phyloP scores from a whole-genome alignment of 2,888 invertebrate species.

The Agrochola macilenta region DNA sequence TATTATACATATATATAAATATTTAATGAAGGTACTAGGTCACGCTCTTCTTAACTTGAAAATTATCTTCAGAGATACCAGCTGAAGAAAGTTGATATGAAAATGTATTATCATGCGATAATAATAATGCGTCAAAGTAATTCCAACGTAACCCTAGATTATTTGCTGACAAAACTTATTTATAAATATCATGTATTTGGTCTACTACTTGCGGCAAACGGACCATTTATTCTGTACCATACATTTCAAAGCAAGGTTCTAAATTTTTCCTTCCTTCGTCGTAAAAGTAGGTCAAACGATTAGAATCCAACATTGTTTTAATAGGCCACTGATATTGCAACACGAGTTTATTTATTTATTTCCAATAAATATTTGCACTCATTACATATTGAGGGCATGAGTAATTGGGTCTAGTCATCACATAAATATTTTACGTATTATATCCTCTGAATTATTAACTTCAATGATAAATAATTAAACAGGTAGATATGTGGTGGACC shows the following conservation, averaged over 20 bases:
- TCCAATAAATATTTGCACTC: slow-evolving; percentile 56
- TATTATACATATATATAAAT: slow-evolving; percentile 29
- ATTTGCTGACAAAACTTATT: slow-evolving; percentile 17
- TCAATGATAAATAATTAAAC: slow-evolving; percentile 19
- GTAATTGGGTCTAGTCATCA: slow-evolving; percentile 42
- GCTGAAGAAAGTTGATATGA: slow-evolving; percentile 40
- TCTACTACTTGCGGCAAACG: slow-evolving; percentile 18
- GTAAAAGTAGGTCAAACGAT: slow-evolving; percentile 63
- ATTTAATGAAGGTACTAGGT: slow-evolving; percentile 55
- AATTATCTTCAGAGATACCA: slow-evolving; percentile 31
- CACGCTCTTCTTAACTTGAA: slow-evolving; percentile 45
- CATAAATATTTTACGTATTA: slow-evolving; percentile 21
- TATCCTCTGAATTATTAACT: slow-evolving; percentile 9
- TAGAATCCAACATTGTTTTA: slow-evolving; percentile 61
- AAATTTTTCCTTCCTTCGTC: slow-evolving; percentile 60
- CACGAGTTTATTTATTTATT: slow-evolving; percentile 49
- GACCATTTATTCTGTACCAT: slow-evolving; percentile 26
- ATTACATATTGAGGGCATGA: slow-evolving; percentile 54
- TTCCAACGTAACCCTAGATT: slow-evolving; percentile 22
- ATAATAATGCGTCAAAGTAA: slow-evolving; percentile 22
- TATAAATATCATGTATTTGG: slow-evolving; percentile 7
- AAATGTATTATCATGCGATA: slow-evolving; percentile 29
- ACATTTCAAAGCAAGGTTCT: slow-evolving; percentile 31
- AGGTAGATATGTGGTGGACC: not conserved
- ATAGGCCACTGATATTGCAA: slow-evolving; percentile 57